A percentile compares a stretch with the other conserved stretches of the same genome.
Conservation (phyloP, 1,140 invertebrate species). For the Akabosia matsudoensis region DNA sequence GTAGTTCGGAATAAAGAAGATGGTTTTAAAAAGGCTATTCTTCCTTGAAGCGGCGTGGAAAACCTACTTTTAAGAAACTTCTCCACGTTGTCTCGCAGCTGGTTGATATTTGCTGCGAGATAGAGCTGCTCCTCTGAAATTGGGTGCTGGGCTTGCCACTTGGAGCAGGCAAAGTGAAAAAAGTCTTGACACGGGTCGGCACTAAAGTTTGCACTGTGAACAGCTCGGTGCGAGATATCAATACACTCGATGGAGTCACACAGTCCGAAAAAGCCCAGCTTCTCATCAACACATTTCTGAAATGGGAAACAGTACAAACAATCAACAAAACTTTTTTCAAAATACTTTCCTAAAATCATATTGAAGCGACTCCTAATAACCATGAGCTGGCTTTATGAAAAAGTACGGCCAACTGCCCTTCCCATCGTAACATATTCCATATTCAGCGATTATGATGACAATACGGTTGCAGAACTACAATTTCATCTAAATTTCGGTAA, state of each 20-base stretch:
- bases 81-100: conserved; percentile 39
- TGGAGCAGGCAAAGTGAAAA: conserved; percentile 39
- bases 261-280: conserved; percentile 18
- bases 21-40: too few relatives aligned
- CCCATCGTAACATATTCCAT: too few relatives aligned
- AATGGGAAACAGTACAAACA: background rate
- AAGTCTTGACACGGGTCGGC: conserved; percentile 42
- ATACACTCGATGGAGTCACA: conserved; percentile 42
- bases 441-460: too few relatives aligned
- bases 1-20: too few relatives aligned
- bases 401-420: too few relatives aligned
- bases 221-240: conserved; percentile 38
- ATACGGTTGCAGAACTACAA: too few relatives aligned
- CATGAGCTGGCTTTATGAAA: too few relatives aligned
- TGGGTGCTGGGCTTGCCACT: conserved; percentile 40
- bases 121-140: conserved; percentile 37
- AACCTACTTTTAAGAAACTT: conserved; percentile 32
- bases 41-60: background rate
- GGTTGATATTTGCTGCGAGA: conserved; percentile 40
- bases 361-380: too few relatives aligned
- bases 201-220: conserved; percentile 37
- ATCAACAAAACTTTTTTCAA: too few relatives aligned
- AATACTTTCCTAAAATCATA: too few relatives aligned
- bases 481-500: too few relatives aligned
- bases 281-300: conserved; percentile 1